A percentile compares a stretch with the other conserved stretches of the same genome.
phyloP scores from a whole-genome alignment of 2,113 vertebrate species.

The Motacilla tschutschensis region DNA sequence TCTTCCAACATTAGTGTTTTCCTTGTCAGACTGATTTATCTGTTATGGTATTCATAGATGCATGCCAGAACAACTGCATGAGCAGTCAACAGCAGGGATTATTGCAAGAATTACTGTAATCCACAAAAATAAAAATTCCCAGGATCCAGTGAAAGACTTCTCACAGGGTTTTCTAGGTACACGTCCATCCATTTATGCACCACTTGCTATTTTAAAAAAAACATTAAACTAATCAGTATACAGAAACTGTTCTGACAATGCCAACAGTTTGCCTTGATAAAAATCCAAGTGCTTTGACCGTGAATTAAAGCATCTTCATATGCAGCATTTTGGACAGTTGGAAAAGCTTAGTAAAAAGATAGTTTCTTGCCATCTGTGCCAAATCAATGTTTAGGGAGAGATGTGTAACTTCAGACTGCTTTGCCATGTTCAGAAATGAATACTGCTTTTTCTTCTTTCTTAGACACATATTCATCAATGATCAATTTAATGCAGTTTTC shows the following conservation, averaged over 20 bases:
- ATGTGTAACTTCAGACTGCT: slow-evolving; percentile 69
- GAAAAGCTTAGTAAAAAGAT: slow-evolving; percentile 70
- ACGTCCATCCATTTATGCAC: slow-evolving; percentile 74
- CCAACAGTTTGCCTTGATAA: slow-evolving; percentile 62
- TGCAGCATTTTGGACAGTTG: slow-evolving; percentile 67
- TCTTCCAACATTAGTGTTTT: slow-evolving; percentile 77
- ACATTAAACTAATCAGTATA: slow-evolving; percentile 54
- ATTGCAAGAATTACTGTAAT: slow-evolving; percentile 78
- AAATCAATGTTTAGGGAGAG: slow-evolving; percentile 65
- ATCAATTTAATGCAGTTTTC: slow-evolving; percentile 61
- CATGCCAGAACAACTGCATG: slow-evolving; percentile 73
- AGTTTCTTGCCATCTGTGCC: slow-evolving; percentile 72
- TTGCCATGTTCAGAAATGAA: slow-evolving; percentile 74
- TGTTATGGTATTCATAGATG: slow-evolving; percentile 71
- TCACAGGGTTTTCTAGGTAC: slow-evolving; percentile 65
- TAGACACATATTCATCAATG: slow-evolving; percentile 74
- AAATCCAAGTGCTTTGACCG: slow-evolving; percentile 56
- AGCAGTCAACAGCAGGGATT: slow-evolving; percentile 70
- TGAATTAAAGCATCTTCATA: slow-evolving; percentile 73
- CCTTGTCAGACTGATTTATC: slow-evolving; percentile 66
- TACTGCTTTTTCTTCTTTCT: slow-evolving; percentile 81
- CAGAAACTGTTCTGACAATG: slow-evolving; percentile 48
- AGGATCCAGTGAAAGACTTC: slow-evolving; percentile 58
- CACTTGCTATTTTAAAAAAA: slow-evolving; percentile 51
- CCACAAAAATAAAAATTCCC: slow-evolving; percentile 67